A percentile compares a stretch with the other conserved stretches of the same genome.
phyloP scores from a whole-genome alignment of 2,888 invertebrate species.

The Myopa testacea region DNA sequence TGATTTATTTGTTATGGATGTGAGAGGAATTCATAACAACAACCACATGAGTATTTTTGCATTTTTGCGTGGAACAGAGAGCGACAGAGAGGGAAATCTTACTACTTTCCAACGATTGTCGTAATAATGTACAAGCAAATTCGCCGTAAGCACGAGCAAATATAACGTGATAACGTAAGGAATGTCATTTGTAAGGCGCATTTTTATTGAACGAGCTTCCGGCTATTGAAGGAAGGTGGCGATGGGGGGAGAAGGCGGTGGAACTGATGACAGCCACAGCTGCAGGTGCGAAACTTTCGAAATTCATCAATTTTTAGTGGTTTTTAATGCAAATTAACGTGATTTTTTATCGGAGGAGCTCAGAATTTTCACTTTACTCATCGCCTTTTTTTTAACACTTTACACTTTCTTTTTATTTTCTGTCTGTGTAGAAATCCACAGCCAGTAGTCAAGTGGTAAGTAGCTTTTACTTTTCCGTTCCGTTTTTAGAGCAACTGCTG shows the following conservation, averaged over 20 bases:
- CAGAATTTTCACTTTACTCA: no score
- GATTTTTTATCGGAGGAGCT: no score
- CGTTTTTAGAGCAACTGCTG: no score
- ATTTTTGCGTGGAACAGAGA: not conserved
- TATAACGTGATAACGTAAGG: not conserved
- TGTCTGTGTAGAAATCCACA: no score
- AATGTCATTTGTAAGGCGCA: not conserved
- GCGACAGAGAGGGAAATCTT: not conserved
- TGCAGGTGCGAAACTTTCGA: not conserved
- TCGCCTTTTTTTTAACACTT: no score
- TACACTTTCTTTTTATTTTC: no score
- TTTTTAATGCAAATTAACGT: slow-evolving; percentile 6
- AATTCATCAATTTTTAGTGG: not conserved
- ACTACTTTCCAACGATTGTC: not conserved
- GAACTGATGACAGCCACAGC: not conserved
- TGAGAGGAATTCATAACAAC: slow-evolving; percentile 48
- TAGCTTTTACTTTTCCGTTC: not conserved
- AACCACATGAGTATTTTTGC: not conserved
- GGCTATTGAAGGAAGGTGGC: not conserved
- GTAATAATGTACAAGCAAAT: not conserved
- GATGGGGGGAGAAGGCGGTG: not conserved
- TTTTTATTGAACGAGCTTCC: not conserved
- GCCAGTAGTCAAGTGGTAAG: not conserved
- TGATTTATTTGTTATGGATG: slow-evolving; percentile 60
- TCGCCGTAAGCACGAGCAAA: not conserved